Evolutionary conservation across 2,888 invertebrate genomes (phyloP), one percentile per base, ranked within the genome.

Genomic region (Dendrolimus pini): DNA sequence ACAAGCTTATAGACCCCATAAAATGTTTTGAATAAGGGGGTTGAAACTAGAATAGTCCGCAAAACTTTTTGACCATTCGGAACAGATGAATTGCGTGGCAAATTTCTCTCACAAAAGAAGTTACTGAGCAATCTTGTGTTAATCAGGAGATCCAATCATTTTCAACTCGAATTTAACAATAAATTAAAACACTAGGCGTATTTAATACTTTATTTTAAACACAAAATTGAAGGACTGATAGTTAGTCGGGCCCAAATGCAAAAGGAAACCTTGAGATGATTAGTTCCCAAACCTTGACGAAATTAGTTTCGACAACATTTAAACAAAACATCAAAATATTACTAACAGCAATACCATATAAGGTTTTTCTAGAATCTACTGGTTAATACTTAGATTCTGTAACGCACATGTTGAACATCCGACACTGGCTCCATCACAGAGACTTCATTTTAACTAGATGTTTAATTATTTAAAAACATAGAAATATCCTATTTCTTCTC

Each of bases 151-250:
- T 30, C 3, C 6, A 30, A 6, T 30, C 6, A 30, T 30, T 30
- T 30, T 30, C 30, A 30, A 30, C 30, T 30, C 30, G 30, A 30
- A 30, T 30, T 30, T 30, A 30, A 30, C 30, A 30, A 30, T 47
- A 47, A 47, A 47, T 47, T 30, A 47, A 47, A 47, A 47, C 9
- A 47, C 9, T 9, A 30, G n/a, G 53, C 10, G 53, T 78, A 77
- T 87, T 85, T 85, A 88, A 82, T 81, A 80, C 82, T 89, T 89
- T 89, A 88, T 87, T 87, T 86, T 74, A 86, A 89, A 89, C 89
- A 89, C 89, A 89, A 89, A 85, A 83, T 85, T 87, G 86, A 82
- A 88, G 85, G 84, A 87, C 81, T 83, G 83, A 86, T 82, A 87
- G 78, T 83, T 82, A 80, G 80, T 82, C 83, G 80, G 83, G 83